Base-by-base conservation (phyloP, 2,888 invertebrate species). In the Xylota sylvarum region DNA sequence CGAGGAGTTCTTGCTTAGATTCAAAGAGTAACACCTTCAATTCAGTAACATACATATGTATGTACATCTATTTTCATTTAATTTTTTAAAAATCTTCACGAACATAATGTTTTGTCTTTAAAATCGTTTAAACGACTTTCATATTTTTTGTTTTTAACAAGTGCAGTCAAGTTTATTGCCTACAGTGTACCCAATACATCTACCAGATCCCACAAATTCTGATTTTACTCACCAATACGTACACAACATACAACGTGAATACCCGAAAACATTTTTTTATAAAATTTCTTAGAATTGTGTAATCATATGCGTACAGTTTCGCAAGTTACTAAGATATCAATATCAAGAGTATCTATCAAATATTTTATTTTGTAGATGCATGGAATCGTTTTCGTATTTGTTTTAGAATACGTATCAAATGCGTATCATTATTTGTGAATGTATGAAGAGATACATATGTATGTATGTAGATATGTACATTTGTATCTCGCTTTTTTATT, bases 351-450 rank as follows among this genome's bases (percentile, higher is more conserved):
- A 30, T 56, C 56, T 56, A 56, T 56, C 32, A 32, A 14, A 14
- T 12, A n/a, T 30, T 55, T n/a, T 6, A 55, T 6, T 17, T 32
- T 23, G 4, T 48, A 32, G 48, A 48, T 65, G 64, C 64, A 50
- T n/a, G 64, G 19, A 48, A 48, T 46, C 0, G n/a, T 30, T 43
- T 46, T 46, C 23, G 12, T 48, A 10, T 48, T 48, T 48, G 50
- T 23, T 50, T 50, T 48, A 50, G 50, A 50, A 23, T 50, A 23
- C 23, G 1, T 1, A 50, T 23, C 14, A 14, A 43, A 43, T 14
- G 23, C 1, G 14, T 43, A 14, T 14, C 14, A 43, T 43, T 14
- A 43, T n/a, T 4, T 2, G 10, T 40, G 40, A 1, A 12, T 4
- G 40, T 35, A n/a, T n/a, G 9, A 4, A n/a, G 3, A 40, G n/a